phyloP scores from a whole-genome alignment of 2,888 invertebrate genomes.

The Noctua janthe region DNA sequence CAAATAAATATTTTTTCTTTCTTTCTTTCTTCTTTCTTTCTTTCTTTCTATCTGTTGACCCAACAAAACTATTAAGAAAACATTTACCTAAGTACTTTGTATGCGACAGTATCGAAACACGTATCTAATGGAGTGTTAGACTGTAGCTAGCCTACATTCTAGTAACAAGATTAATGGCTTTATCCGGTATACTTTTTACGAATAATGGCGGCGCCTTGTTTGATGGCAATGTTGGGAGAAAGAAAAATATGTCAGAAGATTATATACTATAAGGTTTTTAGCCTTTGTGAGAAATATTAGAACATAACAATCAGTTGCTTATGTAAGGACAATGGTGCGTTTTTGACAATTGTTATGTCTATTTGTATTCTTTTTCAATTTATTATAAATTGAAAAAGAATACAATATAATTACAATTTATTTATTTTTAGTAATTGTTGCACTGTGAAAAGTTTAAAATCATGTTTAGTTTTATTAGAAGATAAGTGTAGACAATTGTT shows the following conservation, averaged over 20 bases:
- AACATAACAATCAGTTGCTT: not conserved
- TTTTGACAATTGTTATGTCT: not conserved
- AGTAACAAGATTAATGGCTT: conserved; percentile 60
- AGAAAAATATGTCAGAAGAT: conserved; percentile 7
- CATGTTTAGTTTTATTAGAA: too few species aligned
- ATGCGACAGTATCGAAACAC: conserved; percentile 19
- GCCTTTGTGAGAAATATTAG: not conserved
- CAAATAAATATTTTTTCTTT: too few species aligned
- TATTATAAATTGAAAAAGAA: too few species aligned
- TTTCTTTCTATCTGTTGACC: not conserved
- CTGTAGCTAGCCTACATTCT: conserved; percentile 32
- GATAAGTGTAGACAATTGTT: too few species aligned
- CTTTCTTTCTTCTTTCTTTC: too few species aligned
- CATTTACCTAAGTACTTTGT: conserved; percentile 12
- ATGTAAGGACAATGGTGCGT: not conserved
- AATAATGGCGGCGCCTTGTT: conserved; percentile 40
- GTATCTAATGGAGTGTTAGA: conserved; percentile 34
- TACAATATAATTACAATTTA: too few species aligned
- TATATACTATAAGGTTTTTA: not conserved
- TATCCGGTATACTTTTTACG: conserved; percentile 40
- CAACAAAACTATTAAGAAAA: not conserved
- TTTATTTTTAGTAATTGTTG: too few species aligned
- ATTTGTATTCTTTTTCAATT: too few species aligned
- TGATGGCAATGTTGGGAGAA: conserved; percentile 9
- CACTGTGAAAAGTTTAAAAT: too few species aligned